phyloP scores from a whole-genome alignment of 1,140 invertebrate genomes.

The Zaprionus kolodkinae region DNA sequence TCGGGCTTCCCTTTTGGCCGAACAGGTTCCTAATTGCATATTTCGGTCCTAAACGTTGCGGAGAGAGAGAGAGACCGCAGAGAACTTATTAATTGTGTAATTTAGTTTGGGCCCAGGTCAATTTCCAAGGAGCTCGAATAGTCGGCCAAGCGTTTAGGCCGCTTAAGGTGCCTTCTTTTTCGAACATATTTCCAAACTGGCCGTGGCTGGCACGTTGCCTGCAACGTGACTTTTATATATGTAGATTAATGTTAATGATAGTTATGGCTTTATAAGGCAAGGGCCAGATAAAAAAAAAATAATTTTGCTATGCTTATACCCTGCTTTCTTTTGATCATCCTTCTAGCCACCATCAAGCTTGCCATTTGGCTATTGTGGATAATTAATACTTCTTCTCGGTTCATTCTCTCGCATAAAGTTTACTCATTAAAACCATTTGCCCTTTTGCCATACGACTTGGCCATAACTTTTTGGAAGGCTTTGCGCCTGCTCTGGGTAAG shows the following conservation, averaged over 20 bases:
- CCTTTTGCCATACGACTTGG: too few species aligned
- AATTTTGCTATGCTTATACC: not conserved
- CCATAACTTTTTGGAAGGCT: not conserved
- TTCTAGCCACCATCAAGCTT: too few species aligned
- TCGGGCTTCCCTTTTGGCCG: slow-evolving; percentile 26
- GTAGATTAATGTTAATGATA: slow-evolving; percentile 31
- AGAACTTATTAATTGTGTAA: slow-evolving; percentile 76
- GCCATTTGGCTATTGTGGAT: not conserved
- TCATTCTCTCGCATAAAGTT: not conserved
- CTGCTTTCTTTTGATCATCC: not conserved
- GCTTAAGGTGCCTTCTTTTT: slow-evolving; percentile 5
- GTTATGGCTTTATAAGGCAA: slow-evolving; percentile 1
- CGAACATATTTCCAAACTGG: slow-evolving; percentile 19
- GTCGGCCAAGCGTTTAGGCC: slow-evolving; percentile 47
- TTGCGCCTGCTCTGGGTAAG: not conserved
- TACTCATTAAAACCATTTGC: not conserved
- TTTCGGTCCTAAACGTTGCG: slow-evolving; percentile 69
- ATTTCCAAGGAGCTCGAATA: slow-evolving; percentile 53
- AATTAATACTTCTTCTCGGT: not conserved
- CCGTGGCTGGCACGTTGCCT: not conserved
- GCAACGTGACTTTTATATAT: slow-evolving; percentile 5
- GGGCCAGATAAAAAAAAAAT: too few species aligned
- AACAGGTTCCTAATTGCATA: slow-evolving; percentile 67
- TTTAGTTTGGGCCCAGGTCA: slow-evolving; percentile 58
- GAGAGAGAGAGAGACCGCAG: slow-evolving; percentile 53